Evolutionary conservation across 2,113 vertebrate species (phyloP), one percentile per base, ranked within the genome.

Genomic region (Toxotes chatareus): DNA sequence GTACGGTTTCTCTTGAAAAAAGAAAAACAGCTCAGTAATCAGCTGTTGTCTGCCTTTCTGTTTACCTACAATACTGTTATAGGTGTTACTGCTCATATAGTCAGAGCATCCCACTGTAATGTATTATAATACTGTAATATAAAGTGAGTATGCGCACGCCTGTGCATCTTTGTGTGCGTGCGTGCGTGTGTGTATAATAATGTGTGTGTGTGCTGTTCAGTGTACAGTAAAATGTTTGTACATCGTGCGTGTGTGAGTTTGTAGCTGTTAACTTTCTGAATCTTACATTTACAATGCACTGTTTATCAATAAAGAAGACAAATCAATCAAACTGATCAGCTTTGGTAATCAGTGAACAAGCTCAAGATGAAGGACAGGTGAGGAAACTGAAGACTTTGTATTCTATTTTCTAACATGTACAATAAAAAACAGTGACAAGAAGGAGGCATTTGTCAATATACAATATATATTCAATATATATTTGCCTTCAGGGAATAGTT

Each of bases 251-350:
- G 92, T 92, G 91, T 92, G 92, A 87, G 92, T 95, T 95, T 95
- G 94, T 95, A 94, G 90, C 80, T 91, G 94, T 95, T 90, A 90
- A 82, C 91, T 95, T 96, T 94, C 92, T 89, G 92, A 94, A 88
- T 92, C 93, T 93, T 94, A 92, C 84, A 94, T 93, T 94, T 95
- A 93, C 82, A 93, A 95, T 89, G 89, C 93, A 94, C 93, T 84
- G 83, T 91, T 94, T 91, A 88, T 95, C 92, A 96, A 95, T 95
- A 96, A 96, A 95, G 86, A 90, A 68, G 84, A 89, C 86, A 79
- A 89, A 89, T 87, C 51, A 61, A 87, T 81, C 73, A 79, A 83
- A 60, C 23, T 4, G 44, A 70, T 79, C 49, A 7, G 23, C 21
- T 76, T 23, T 1, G 42, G 42, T 31, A 3, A 59, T 79, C 21